Conservation (phyloP, 1,140 invertebrate species). For the Lamellibrachia luymesi region DNA sequence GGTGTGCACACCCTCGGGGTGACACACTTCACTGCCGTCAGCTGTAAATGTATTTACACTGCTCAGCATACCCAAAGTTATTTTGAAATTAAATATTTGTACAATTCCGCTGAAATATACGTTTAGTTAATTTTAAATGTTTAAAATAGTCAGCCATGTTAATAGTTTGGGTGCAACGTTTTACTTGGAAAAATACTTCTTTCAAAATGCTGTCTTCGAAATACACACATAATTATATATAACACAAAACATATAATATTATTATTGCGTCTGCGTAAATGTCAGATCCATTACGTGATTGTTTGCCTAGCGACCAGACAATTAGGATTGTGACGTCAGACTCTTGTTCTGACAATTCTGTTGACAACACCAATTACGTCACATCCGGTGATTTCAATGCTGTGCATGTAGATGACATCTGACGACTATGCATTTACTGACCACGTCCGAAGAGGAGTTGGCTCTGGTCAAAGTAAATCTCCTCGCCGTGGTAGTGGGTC, state of each 20-base stretch:
- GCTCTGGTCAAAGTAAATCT: conserved; percentile 11
- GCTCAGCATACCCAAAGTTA: neutral
- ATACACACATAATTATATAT: no score
- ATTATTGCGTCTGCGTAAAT: no score
- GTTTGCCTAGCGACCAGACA: no score
- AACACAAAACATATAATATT: no score
- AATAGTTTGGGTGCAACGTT: neutral
- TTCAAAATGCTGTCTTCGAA: neutral
- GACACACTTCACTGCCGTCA: conserved; percentile 22
- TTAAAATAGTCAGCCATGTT: no score
- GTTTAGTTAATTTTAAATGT: no score
- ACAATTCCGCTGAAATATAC: neutral
- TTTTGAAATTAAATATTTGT: neutral
- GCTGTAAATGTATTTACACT: neutral
- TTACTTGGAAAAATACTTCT: neutral
- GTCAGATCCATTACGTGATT: no score
- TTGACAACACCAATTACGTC: neutral
- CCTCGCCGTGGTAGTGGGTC: conserved; percentile 10
- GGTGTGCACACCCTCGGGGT: conserved; percentile 50
- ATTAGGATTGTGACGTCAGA: no score
- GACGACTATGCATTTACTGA: conserved; percentile 6
- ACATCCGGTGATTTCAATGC: neutral
- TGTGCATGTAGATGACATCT: neutral
- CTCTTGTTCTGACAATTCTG: neutral
- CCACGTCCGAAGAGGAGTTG: neutral